Evolutionary conservation across 2,888 invertebrate species (phyloP).

Genomic region (Caenorhabditis japonica): DNA sequence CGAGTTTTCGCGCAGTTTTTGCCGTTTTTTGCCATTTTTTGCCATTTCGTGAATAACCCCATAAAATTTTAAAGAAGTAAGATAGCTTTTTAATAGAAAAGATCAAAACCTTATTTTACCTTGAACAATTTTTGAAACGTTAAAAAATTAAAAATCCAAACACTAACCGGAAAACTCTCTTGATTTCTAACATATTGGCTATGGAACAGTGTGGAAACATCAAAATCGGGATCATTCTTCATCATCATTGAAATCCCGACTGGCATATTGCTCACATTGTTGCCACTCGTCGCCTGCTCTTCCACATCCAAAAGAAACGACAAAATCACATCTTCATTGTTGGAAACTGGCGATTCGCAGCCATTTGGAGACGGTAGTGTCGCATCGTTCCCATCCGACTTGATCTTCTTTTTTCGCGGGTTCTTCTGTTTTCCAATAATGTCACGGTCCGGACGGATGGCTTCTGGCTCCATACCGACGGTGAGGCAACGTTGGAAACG

Average conservation of each 20-base stretch:
- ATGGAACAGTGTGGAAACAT: constrained; percentile 65
- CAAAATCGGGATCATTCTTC: constrained; percentile 72
- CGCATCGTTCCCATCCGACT: constrained; percentile 60
- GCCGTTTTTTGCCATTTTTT: too few species aligned
- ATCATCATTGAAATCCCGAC: constrained; percentile 56
- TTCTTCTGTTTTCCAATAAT: constrained; percentile 77
- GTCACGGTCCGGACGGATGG: constrained; percentile 76
- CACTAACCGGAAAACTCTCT: constrained; percentile 55
- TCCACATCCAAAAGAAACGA: constrained; percentile 69
- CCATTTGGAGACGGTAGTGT: constrained; percentile 67
- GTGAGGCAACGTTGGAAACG: constrained; percentile 74
- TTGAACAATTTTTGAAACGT: too few species aligned
- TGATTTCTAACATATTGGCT: constrained; percentile 55
- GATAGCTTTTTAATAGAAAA: too few species aligned
- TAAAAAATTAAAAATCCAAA: background rate
- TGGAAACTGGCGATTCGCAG: constrained; percentile 42
- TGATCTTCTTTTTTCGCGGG: constrained; percentile 72
- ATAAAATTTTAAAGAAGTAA: too few species aligned
- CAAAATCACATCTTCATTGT: constrained; percentile 68
- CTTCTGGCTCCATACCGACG: constrained; percentile 76
- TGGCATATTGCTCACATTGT: constrained; percentile 16
- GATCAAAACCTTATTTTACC: too few species aligned
- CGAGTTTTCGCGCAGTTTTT: too few species aligned
- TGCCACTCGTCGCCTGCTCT: constrained; percentile 56
- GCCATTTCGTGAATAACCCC: too few species aligned